These are phyloP conservation scores for Eugnorisma glareosa DNA, from an alignment of 2,888 invertebrate species.

Conservation along the genomic window DNA sequence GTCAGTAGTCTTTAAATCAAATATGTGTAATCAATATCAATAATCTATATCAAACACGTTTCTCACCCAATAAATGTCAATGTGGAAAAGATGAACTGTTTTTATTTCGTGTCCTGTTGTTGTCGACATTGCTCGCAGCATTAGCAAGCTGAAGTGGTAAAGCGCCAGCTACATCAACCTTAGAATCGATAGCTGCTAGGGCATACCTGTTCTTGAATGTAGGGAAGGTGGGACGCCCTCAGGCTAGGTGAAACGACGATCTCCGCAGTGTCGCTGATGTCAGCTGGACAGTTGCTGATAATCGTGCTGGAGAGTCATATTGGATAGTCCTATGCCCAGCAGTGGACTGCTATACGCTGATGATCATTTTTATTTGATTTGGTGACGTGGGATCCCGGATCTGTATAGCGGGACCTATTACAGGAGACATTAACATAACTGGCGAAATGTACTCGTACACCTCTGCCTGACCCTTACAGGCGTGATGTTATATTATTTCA, in stretches of 20 bases:
- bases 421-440: too few relatives aligned
- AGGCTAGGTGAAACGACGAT: neutral
- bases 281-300: neutral
- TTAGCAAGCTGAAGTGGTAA: neutral
- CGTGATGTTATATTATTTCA: too few relatives aligned
- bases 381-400: neutral
- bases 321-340: neutral
- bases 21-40: neutral
- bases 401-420: too few relatives aligned
- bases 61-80: conserved; percentile 21
- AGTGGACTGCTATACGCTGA: neutral
- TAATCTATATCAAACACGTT: neutral
- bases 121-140: neutral
- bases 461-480: too few relatives aligned
- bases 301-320: neutral
- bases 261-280: neutral
- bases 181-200: neutral
- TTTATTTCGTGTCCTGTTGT: neutral
- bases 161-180: neutral
- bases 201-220: neutral
- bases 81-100: neutral
- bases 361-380: neutral
- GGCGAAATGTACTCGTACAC: too few relatives aligned
- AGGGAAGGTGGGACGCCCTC: neutral
- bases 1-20: conserved; percentile 13